Conservation (phyloP, 2,888 invertebrate genomes). For the Melolontha melolontha region DNA sequence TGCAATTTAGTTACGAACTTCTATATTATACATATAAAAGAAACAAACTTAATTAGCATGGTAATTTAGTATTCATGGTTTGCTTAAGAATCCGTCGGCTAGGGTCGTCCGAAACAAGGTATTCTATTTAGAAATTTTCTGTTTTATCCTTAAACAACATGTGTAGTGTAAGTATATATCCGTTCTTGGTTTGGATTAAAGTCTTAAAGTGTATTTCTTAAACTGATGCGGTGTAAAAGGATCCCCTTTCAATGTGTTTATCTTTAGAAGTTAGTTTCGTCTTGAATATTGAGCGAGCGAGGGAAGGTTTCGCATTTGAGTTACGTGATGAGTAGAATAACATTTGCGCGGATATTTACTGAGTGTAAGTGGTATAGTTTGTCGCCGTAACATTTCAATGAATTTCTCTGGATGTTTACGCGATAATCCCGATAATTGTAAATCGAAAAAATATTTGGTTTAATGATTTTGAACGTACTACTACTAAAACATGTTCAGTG, state of each 20-base stretch:
- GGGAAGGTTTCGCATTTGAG: neutral
- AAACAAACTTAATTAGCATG: conserved; percentile 21
- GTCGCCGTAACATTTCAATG: too few relatives aligned
- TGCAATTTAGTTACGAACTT: conserved; percentile 3
- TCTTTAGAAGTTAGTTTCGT: conserved; percentile 15
- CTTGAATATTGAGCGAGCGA: neutral
- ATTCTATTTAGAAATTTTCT: conserved; percentile 15
- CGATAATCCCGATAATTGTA: too few relatives aligned
- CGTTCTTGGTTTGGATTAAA: conserved; percentile 14
- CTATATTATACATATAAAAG: neutral
- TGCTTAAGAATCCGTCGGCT: neutral
- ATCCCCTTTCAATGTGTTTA: neutral
- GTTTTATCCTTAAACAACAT: conserved; percentile 12
- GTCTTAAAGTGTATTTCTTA: conserved; percentile 5
- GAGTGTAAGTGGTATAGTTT: too few relatives aligned
- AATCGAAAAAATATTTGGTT: too few relatives aligned
- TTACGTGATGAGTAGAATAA: neutral
- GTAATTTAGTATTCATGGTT: conserved; percentile 19
- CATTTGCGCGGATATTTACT: too few relatives aligned
- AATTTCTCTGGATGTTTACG: too few relatives aligned
- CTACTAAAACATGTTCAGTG: too few relatives aligned
- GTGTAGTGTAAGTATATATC: neutral
- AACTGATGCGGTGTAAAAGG: conserved; percentile 4
- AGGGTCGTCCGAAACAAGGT: neutral
- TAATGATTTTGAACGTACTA: too few relatives aligned